Base-by-base conservation (phyloP, 2,888 invertebrate genomes). In the Anticlea derivata region DNA sequence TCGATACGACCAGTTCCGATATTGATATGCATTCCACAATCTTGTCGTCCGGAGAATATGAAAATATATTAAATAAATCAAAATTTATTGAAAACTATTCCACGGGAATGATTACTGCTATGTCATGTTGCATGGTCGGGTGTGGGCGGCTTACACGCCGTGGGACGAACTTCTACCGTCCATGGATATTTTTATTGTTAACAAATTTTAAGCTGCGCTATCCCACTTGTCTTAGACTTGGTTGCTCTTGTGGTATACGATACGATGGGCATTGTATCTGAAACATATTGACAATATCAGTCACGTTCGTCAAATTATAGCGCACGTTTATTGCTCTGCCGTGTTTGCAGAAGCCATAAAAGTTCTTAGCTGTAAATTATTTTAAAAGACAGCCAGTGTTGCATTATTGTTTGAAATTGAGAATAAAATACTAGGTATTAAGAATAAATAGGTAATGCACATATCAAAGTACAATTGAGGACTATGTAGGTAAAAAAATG, bases 21-120 rank as follows among this genome's bases (percentile, higher is more conserved):
- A 49, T 48, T 53, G 55, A 61, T 55, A 56, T 52, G 52, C 63
- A 58, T 61, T 58, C 59, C 57, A 50, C 61, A 53, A 57, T 60
- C 55, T 55, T 57, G 61, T 61, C 63, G 50, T 53, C 55, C 46
- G 45, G 49, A 44, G 58, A 64, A 68, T 70, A 69, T 65, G 63
- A 69, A 69, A 69, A 68, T 63, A 69, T 68, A 70, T 76, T 70
- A 75, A 74, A 81, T 77, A 74, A 75, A 78, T 80, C 74, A 71
- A 73, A 61, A 48, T 75, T 74, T 77, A 78, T 79, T 73, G 73
- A 65, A 70, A 75, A 74, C 73, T 73, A 76, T 78, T 78, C 75
- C 65, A 72, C 65, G 70, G 69, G 69, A 69, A 63, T 68, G 61
- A 69, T 70, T 75, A 71, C 73, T 75, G 80, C 80, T 64, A 65